phyloP scores from a whole-genome alignment of 2,113 vertebrate species.

The Bubalus kerabau region DNA sequence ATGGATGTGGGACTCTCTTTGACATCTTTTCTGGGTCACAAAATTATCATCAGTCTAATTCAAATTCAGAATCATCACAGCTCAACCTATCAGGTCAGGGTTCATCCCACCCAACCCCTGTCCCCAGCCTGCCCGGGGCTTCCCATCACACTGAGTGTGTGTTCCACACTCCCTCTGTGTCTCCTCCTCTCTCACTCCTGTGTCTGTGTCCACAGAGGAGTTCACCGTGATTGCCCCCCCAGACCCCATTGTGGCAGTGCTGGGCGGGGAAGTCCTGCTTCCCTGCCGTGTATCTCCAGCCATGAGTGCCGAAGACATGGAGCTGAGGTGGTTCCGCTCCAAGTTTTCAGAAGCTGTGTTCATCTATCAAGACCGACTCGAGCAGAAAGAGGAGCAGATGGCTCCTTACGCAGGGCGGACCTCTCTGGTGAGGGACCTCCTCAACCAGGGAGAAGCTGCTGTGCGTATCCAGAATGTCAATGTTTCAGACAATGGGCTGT shows the following conservation, averaged over 20 bases:
- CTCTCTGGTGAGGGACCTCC: neutral
- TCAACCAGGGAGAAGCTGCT: neutral
- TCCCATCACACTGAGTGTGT: fast-evolving
- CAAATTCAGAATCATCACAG: neutral
- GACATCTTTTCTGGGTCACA: neutral
- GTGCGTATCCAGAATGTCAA: neutral
- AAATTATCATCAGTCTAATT: too few species aligned
- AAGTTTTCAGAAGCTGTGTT: neutral
- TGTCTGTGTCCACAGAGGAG: constrained; percentile 13
- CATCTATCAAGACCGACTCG: neutral
- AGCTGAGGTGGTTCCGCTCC: constrained; percentile 7
- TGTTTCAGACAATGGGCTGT: neutral
- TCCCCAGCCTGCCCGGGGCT: fast-evolving
- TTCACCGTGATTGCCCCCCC: neutral
- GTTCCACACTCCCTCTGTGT: neutral
- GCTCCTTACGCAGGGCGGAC: neutral
- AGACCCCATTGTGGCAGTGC: neutral
- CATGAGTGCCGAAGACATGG: neutral
- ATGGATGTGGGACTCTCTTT: neutral
- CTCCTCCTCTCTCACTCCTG: neutral
- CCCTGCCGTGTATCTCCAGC: neutral
- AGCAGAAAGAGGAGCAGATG: neutral
- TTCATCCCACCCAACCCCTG: too few species aligned
- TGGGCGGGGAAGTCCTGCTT: neutral
- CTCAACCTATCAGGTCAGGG: too few species aligned